Conservation (phyloP, 2,113 vertebrate genomes). For the Triplophysa dalaica region DNA sequence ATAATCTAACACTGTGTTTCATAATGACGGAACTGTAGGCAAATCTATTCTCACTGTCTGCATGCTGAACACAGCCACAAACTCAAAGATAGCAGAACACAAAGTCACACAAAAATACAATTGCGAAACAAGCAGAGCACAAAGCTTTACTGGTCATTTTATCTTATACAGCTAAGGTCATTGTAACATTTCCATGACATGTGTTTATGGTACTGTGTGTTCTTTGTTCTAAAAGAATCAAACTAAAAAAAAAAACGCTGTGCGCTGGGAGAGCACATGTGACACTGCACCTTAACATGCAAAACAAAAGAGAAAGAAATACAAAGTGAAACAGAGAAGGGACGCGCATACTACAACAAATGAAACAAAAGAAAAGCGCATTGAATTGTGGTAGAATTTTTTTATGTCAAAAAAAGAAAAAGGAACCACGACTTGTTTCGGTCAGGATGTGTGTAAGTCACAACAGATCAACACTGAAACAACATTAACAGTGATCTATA, state of each 20-base stretch:
- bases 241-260: not conserved
- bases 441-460: not conserved
- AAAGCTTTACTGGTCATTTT: not conserved
- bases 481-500: constrained; percentile 37
- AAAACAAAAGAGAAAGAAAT: not conserved
- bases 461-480: constrained; percentile 4
- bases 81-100: constrained; percentile 40
- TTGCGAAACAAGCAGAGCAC: not conserved
- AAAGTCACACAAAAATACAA: constrained; percentile 39
- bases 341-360: not conserved
- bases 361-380: not conserved
- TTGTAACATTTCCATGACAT: constrained; percentile 5
- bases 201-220: not conserved
- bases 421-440: not conserved
- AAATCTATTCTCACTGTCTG: constrained; percentile 38
- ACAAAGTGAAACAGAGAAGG: not conserved
- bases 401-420: not conserved
- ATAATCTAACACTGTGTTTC: constrained; percentile 57
- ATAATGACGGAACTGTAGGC: constrained; percentile 50
- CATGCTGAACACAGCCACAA: constrained; percentile 50
- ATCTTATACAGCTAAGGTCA: not conserved
- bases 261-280: not conserved
- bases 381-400: not conserved
- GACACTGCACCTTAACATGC: not conserved
- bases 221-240: not conserved